These are phyloP conservation scores for Pica pica DNA, from an alignment of 2,113 vertebrate species.

Conservation along the genomic window DNA sequence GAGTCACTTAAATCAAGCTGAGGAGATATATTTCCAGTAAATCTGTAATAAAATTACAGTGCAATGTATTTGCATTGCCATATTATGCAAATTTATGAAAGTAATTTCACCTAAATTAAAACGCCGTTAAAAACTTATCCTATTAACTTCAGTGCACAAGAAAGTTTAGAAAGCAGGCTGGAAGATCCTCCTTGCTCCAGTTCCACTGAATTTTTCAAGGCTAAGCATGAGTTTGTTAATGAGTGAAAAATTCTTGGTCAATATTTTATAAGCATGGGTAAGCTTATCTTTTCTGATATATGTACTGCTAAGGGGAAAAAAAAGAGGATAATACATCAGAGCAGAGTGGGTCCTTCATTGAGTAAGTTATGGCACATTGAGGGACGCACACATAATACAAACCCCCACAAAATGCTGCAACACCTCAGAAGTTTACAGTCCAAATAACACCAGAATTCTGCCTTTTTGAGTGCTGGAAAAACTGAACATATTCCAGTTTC, in stretches of 20 bases:
- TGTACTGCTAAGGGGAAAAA: neutral
- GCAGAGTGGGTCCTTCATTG: neutral
- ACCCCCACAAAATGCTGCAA: neutral
- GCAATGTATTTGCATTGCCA: conserved; percentile 31
- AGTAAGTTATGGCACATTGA: neutral
- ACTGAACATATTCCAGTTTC: neutral
- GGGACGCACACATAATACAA: neutral
- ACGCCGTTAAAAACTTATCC: neutral
- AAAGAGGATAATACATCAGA: neutral
- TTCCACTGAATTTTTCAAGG: neutral
- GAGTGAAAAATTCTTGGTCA: neutral
- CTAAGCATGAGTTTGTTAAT: neutral
- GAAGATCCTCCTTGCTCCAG: neutral
- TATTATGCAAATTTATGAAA: conserved; percentile 30
- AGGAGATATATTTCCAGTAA: conserved; percentile 29
- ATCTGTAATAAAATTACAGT: conserved; percentile 38
- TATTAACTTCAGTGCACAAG: neutral
- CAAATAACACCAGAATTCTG: neutral
- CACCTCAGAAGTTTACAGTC: neutral
- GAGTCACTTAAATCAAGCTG: conserved; percentile 1
- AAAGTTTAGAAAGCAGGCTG: neutral
- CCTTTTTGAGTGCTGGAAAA: neutral
- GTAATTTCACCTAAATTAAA: neutral
- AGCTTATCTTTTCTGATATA: neutral
- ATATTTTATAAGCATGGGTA: neutral